Evolutionary conservation across 2,797 vertebrate species (phyloP).

Genomic region (Falco cherrug): DNA sequence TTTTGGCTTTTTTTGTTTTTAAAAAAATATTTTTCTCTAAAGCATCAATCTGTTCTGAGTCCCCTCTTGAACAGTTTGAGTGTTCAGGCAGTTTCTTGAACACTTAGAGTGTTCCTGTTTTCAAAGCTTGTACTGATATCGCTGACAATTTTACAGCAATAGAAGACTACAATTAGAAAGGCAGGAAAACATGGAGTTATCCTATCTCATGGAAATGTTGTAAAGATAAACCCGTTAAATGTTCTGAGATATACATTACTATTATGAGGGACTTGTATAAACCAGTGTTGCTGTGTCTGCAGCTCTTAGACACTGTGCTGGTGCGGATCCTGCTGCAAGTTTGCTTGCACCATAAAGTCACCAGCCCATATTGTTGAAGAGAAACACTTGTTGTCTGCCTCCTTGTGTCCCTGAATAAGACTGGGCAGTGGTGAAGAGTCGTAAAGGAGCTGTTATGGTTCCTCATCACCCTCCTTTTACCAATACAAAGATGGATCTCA

Average conservation of each 20-base stretch:
- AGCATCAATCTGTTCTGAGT: neutral
- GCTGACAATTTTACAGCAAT: neutral
- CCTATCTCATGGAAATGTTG: neutral
- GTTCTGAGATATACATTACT: neutral
- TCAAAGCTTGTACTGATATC: neutral
- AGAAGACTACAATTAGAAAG: neutral
- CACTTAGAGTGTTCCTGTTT: neutral
- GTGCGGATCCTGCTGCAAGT: neutral
- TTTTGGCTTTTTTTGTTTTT: neutral
- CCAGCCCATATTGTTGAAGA: neutral
- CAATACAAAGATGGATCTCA: neutral
- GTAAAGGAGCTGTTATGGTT: neutral
- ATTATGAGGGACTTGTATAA: neutral
- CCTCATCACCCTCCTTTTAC: neutral
- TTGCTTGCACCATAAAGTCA: neutral
- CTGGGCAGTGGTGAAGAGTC: neutral
- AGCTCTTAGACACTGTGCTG: neutral
- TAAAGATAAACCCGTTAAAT: neutral
- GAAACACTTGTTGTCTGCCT: neutral
- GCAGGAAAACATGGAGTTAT: neutral
- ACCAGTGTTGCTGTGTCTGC: neutral
- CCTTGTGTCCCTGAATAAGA: neutral
- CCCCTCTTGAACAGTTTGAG: neutral
- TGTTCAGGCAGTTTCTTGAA: neutral
- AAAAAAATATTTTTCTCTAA: neutral